A percentile compares a stretch with the other conserved stretches of the same genome.
These are phyloP conservation scores for Brachystomella parvula DNA, from an alignment of 1,140 invertebrate genomes.

Conservation along the genomic window DNA sequence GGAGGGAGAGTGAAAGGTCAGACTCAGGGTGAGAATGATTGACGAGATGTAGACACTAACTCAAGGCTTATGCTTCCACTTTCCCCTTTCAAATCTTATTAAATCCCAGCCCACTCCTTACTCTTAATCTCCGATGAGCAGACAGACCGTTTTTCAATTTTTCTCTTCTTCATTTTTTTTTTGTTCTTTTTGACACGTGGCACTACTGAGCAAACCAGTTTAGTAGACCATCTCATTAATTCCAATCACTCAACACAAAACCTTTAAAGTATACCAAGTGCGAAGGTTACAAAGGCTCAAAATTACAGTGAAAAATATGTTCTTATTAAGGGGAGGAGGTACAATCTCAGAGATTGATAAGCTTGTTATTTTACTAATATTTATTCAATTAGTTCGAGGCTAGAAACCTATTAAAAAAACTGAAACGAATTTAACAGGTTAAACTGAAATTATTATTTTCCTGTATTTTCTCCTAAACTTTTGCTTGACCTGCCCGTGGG, in stretches of 20 bases:
- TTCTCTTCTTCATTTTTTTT: not conserved
- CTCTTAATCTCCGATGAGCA: not conserved
- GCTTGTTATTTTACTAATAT: too few relatives aligned
- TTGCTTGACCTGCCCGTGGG: too few relatives aligned
- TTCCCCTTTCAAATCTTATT: not conserved
- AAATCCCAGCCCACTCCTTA: not conserved
- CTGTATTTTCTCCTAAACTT: too few relatives aligned
- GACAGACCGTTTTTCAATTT: constrained; percentile 1
- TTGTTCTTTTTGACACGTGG: not conserved
- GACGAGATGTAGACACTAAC: not conserved
- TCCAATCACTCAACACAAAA: not conserved
- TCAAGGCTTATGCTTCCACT: not conserved
- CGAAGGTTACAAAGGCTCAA: too few relatives aligned
- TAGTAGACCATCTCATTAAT: not conserved
- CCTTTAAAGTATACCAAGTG: too few relatives aligned
- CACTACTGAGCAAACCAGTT: constrained; percentile 1
- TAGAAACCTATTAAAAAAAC: too few relatives aligned
- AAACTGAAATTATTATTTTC: too few relatives aligned
- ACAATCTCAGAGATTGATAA: too few relatives aligned
- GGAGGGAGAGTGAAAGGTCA: not conserved
- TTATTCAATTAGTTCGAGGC: too few relatives aligned
- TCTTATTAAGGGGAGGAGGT: too few relatives aligned
- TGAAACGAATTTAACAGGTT: too few relatives aligned
- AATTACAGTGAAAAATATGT: too few relatives aligned
- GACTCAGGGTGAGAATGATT: not conserved